Percentiles rank a stretch among this genome's conserved stretches.
phyloP scores from a whole-genome alignment of 53 echinoderm and acorn worm genomes.

The Holothuria scabra region DNA sequence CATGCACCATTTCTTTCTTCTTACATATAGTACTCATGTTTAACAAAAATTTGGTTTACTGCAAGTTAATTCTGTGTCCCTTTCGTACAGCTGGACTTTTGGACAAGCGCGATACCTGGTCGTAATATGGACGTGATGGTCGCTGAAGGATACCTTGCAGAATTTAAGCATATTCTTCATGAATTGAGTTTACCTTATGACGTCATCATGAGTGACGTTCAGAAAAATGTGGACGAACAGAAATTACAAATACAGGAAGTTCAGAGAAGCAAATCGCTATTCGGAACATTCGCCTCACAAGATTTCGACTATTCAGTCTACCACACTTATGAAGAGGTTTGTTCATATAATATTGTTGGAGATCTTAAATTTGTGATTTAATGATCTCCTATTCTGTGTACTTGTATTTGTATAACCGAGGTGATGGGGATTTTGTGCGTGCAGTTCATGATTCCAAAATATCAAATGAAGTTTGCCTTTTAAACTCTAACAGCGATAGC shows the following conservation, averaged over 20 bases:
- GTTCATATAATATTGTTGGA: no score
- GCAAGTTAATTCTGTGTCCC: neutral
- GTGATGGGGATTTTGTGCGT: no score
- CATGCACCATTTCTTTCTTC: rapidly evolving
- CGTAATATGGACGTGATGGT: conserved; percentile 8
- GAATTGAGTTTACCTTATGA: neutral
- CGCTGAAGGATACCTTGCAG: neutral
- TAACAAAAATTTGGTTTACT: no score
- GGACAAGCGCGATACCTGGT: conserved; percentile 8
- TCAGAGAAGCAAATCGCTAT: neutral
- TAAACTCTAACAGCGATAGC: no score
- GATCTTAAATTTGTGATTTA: no score
- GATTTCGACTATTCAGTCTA: conserved; percentile 71
- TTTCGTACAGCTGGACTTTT: neutral
- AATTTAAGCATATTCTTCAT: neutral
- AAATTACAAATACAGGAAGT: neutral
- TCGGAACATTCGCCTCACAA: conserved; percentile 25
- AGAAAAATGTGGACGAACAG: neutral
- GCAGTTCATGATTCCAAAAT: no score
- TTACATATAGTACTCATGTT: neutral
- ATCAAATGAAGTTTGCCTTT: no score
- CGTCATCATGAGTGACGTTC: conserved; percentile 1
- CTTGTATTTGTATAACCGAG: no score
- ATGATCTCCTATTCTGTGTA: no score
- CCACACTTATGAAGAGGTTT: conserved; percentile 73